These are phyloP conservation scores for Cephus sareptanus DNA, from an alignment of 2,888 invertebrate genomes.

Conservation along the genomic window DNA sequence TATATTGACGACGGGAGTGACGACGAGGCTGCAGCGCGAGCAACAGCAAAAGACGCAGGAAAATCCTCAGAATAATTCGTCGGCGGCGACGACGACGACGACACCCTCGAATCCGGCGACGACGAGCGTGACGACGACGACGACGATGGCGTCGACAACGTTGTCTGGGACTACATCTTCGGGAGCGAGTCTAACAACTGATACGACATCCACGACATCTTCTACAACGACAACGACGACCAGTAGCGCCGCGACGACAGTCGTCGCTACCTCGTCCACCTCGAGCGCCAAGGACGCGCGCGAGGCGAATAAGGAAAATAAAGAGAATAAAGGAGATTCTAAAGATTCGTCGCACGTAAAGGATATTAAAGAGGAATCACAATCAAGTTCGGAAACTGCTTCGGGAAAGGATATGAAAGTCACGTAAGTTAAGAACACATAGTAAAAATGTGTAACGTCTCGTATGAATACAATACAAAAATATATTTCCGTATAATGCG, in stretches of 20 bases:
- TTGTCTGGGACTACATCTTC: conserved; percentile 46
- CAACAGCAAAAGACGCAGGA: conserved; percentile 76
- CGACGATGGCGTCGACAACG: conserved; percentile 42
- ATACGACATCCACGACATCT: conserved; percentile 31
- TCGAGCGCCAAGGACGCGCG: conserved; percentile 59
- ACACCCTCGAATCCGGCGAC: conserved; percentile 41
- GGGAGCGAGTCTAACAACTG: conserved; percentile 34
- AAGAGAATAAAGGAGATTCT: conserved; percentile 70
- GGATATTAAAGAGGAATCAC: conserved; percentile 56
- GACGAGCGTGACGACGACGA: conserved; percentile 46
- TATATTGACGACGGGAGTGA: conserved; percentile 83
- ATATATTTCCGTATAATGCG: neutral
- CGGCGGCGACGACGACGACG: conserved; percentile 42
- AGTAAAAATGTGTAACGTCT: neutral
- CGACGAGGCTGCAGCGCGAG: conserved; percentile 85
- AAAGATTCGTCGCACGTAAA: conserved; percentile 62
- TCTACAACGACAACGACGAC: conserved; percentile 43
- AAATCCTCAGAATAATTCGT: conserved; percentile 58
- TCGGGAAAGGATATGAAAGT: conserved; percentile 53
- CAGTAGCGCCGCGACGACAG: conserved; percentile 47
- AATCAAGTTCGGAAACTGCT: conserved; percentile 46
- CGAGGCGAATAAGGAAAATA: conserved; percentile 72
- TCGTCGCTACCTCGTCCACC: conserved; percentile 38
- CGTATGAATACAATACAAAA: neutral
- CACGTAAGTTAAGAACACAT: conserved; percentile 38